Conservation (phyloP, 2,888 invertebrate species). For the Fragum fragum region DNA sequence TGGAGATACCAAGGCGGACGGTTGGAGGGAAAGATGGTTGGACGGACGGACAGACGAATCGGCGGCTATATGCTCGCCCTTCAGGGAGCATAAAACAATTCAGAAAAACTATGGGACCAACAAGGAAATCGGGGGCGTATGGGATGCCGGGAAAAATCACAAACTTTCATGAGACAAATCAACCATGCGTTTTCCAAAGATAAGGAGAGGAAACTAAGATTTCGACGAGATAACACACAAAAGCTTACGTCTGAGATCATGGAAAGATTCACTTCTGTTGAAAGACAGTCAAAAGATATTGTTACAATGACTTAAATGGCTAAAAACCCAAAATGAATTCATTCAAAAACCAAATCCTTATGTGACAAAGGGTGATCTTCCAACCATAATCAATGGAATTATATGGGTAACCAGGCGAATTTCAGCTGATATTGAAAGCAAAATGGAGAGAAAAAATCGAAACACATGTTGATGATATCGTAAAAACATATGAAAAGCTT, state of each 20-base stretch:
- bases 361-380: background rate
- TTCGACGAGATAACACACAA: background rate
- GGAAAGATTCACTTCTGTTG: background rate
- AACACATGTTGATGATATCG: too few species aligned
- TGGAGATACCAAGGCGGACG: too few species aligned
- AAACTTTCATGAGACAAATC: background rate
- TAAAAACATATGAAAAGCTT: background rate
- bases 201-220: background rate
- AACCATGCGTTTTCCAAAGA: background rate
- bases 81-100: background rate
- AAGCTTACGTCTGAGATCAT: background rate
- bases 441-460: too few species aligned
- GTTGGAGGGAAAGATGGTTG: too few species aligned
- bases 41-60: too few species aligned
- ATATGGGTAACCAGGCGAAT: too few species aligned
- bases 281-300: background rate
- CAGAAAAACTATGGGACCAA: background rate
- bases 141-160: too few species aligned
- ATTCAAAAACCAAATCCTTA: too few species aligned
- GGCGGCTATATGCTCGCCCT: too few species aligned
- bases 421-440: too few species aligned
- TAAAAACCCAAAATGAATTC: too few species aligned
- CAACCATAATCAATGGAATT: background rate
- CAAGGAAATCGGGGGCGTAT: background rate
- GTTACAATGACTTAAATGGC: too few species aligned